Evolutionary conservation across 2,113 vertebrate genomes (phyloP).

Genomic region (Clarias magur): DNA sequence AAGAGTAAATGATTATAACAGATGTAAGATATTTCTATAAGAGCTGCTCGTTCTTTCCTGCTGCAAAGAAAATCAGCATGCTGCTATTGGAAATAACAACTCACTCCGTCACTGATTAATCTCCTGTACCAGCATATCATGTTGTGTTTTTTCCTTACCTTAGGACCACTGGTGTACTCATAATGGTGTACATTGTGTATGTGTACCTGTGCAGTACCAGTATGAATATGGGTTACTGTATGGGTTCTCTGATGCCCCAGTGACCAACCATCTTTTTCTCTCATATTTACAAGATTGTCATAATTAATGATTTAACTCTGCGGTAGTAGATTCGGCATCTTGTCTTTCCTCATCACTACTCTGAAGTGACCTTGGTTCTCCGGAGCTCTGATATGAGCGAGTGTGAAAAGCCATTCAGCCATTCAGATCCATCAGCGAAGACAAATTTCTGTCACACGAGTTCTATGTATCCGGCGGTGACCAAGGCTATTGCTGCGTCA

Average conservation of each 20-base stretch:
- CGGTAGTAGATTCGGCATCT: not conserved
- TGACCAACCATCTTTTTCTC: not conserved
- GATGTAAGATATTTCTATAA: not conserved
- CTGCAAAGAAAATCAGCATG: not conserved
- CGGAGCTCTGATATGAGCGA: not conserved
- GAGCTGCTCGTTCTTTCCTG: not conserved
- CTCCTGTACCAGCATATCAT: not conserved
- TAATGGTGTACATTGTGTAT: not conserved
- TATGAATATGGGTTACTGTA: not conserved
- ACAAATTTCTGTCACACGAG: not conserved
- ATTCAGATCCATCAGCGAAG: conserved; percentile 29
- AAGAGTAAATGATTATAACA: no score
- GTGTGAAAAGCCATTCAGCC: conserved; percentile 4
- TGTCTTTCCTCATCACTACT: not conserved
- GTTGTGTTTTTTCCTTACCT: not conserved
- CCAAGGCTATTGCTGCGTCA: no score
- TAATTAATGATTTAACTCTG: not conserved
- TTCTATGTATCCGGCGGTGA: not conserved
- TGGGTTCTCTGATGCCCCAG: not conserved
- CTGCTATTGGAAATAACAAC: not conserved
- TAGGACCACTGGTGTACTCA: not conserved
- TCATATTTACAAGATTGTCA: not conserved
- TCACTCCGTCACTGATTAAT: not conserved
- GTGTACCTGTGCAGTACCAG: not conserved
- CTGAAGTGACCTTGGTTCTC: not conserved